Conservation (phyloP, 1,140 invertebrate genomes). For the Brachionus calyciflorus region DNA sequence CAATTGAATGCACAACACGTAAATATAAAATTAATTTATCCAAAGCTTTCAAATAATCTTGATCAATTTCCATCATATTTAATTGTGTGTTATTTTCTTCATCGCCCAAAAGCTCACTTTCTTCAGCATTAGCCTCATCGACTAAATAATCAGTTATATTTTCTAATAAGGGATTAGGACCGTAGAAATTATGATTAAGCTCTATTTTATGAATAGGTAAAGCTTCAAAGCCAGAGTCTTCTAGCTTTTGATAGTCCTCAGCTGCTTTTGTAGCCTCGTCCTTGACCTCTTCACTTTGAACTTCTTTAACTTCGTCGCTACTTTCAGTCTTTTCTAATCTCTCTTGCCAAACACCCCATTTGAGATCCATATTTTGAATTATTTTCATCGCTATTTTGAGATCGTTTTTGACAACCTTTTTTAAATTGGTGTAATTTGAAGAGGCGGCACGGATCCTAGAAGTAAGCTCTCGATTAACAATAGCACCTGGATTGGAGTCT, state of each 20-base stretch:
- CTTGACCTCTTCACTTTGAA: neutral
- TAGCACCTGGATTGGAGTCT: conserved; percentile 71
- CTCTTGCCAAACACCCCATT: conserved; percentile 24
- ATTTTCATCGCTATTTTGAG: conserved; percentile 89
- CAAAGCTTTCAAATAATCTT: conserved; percentile 71
- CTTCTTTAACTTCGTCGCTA: neutral
- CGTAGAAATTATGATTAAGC: neutral
- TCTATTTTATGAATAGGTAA: neutral
- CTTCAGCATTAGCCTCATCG: conserved; percentile 95
- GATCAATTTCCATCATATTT: conserved; percentile 73
- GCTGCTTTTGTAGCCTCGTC: neutral
- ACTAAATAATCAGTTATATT: conserved; percentile 98
- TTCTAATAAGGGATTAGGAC: conserved; percentile 33
- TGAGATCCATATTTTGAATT: conserved; percentile 81
- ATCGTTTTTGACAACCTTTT: conserved; percentile 79
- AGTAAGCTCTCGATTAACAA: conserved; percentile 81
- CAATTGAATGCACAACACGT: conserved; percentile 93
- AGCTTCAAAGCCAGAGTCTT: conserved; percentile 7
- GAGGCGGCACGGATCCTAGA: conserved; percentile 85
- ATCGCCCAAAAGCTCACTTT: conserved; percentile 85
- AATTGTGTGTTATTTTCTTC: neutral
- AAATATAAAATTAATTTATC: conserved; percentile 86
- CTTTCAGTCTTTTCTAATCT: neutral
- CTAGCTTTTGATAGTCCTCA: conserved; percentile 29
- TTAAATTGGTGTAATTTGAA: conserved; percentile 80